Evolutionary conservation across 2,113 vertebrate species (phyloP).

Genomic region (Pluvianellus socialis): DNA sequence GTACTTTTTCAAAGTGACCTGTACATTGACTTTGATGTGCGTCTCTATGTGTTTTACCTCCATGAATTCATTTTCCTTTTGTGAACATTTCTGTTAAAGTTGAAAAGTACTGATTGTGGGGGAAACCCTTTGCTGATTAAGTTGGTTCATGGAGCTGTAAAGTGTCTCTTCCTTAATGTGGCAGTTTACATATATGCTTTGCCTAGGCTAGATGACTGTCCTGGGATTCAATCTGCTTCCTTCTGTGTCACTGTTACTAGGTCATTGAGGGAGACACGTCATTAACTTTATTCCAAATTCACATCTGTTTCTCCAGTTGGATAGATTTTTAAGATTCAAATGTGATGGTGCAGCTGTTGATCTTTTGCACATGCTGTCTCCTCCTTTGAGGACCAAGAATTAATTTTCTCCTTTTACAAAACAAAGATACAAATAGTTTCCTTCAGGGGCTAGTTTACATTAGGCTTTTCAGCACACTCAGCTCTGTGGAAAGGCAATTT

Average conservation of each 20-base stretch:
- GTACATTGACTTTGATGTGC: not conserved
- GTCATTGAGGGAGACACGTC: not conserved
- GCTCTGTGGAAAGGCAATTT: not conserved
- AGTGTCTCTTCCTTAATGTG: not conserved
- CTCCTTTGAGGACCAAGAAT: not conserved
- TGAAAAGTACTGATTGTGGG: not conserved
- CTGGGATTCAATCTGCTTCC: not conserved
- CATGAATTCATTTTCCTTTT: not conserved
- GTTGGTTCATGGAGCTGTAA: fast-evolving
- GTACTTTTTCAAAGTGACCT: not conserved
- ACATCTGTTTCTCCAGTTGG: slow-evolving; percentile 38
- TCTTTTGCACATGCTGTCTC: not conserved
- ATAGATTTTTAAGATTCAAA: not conserved
- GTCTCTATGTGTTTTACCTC: not conserved
- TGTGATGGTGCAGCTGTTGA: slow-evolving; percentile 12
- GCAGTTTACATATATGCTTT: not conserved
- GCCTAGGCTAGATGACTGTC: not conserved
- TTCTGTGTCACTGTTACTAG: not conserved
- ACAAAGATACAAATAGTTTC: not conserved
- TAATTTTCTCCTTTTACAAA: not conserved
- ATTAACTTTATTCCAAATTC: not conserved
- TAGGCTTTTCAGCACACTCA: not conserved
- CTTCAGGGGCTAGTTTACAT: not conserved
- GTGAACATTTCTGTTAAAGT: not conserved
- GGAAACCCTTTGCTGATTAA: not conserved